These are phyloP conservation scores for Protobothrops mucrosquamatus DNA, from an alignment of 2,113 vertebrate species.

Conservation along the genomic window DNA sequence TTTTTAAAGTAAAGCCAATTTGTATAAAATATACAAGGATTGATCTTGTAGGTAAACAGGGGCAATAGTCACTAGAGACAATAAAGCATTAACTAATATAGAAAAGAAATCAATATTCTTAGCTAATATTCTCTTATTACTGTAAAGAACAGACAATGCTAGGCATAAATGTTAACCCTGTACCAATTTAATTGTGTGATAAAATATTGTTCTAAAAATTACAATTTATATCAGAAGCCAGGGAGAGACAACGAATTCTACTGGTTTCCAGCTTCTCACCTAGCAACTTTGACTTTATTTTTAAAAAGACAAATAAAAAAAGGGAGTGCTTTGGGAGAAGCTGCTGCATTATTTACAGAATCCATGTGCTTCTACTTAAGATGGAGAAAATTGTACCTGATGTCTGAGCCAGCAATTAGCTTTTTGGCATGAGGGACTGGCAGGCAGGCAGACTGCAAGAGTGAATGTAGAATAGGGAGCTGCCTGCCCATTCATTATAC, in stretches of 20 bases:
- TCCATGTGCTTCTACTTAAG: not conserved
- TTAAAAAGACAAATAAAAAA: not conserved
- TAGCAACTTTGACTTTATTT: not conserved
- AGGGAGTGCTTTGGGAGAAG: not conserved
- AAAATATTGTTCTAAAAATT: not conserved
- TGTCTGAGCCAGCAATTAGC: not conserved
- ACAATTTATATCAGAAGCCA: not conserved
- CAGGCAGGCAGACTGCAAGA: not conserved
- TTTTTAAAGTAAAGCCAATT: not conserved
- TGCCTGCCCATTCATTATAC: not conserved
- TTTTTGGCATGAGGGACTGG: not conserved
- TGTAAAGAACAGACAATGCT: not conserved
- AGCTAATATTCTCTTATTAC: not conserved
- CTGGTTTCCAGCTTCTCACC: not conserved
- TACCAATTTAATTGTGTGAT: not conserved
- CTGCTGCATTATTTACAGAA: not conserved
- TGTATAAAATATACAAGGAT: not conserved
- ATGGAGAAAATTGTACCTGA: not conserved
- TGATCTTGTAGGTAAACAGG: not conserved
- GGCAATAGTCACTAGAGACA: not conserved
- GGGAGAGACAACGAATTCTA: not conserved
- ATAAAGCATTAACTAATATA: not conserved
- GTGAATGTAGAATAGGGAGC: not conserved
- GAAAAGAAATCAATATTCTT: not conserved
- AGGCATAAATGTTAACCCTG: not conserved